Conservation (phyloP, 2,888 invertebrate species). For the Venustoraphidia nigricollis region DNA sequence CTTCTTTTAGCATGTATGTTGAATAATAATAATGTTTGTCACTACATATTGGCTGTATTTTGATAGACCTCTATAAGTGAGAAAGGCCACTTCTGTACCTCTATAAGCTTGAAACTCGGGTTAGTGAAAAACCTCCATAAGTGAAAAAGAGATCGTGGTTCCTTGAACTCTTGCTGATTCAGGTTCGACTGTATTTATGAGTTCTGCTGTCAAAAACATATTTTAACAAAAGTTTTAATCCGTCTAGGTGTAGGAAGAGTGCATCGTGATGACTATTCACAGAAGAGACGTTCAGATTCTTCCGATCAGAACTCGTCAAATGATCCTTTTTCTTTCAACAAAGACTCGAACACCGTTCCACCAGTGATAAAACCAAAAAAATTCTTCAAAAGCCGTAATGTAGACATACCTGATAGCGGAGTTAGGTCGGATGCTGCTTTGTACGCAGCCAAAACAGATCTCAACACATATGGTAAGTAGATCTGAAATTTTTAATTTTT, state of each 20-base stretch:
- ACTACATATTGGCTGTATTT: no score
- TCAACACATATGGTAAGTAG: slow-evolving; percentile 3
- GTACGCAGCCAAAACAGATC: slow-evolving; percentile 16
- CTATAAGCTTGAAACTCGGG: no score
- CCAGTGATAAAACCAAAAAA: slow-evolving; percentile 64
- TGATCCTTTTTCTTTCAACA: slow-evolving; percentile 27
- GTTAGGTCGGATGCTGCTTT: slow-evolving; percentile 19
- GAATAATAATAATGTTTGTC: no score
- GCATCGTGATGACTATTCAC: slow-evolving; percentile 5
- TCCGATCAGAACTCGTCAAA: slow-evolving; percentile 15
- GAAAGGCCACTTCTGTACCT: no score
- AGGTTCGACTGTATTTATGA: no score
- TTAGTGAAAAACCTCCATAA: no score
- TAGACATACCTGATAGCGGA: slow-evolving; percentile 35
- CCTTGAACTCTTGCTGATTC: no score
- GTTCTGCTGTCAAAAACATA: not conserved
- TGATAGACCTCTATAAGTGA: no score
- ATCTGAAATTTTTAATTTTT: no score
- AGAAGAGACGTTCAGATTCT: slow-evolving; percentile 7
- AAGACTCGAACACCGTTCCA: slow-evolving; percentile 24
- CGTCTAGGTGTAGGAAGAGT: slow-evolving; percentile 4
- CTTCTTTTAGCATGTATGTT: no score
- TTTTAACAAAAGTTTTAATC: not conserved
- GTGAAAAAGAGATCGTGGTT: no score
- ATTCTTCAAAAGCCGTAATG: slow-evolving; percentile 77